phyloP scores from a whole-genome alignment of 2,797 vertebrate species.

The Myotis vivesi region DNA sequence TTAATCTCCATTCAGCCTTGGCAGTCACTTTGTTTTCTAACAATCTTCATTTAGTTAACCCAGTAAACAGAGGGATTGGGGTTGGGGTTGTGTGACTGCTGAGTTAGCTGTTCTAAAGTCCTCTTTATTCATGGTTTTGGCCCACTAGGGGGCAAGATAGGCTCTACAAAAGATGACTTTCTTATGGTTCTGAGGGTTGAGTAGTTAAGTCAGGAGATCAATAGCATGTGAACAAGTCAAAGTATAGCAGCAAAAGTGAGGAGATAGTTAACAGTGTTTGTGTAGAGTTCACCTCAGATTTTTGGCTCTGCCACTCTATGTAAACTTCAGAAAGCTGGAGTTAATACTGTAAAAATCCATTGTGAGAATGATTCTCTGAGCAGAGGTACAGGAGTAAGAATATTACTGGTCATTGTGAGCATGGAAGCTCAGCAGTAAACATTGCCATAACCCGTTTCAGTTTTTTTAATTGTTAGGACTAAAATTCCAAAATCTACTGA shows the following conservation, averaged over 20 bases:
- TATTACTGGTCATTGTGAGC: background rate
- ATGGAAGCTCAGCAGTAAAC: background rate
- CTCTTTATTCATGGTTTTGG: background rate
- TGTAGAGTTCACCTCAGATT: background rate
- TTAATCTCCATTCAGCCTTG: background rate
- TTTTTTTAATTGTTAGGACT: background rate
- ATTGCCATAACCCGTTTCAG: background rate
- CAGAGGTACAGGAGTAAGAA: background rate
- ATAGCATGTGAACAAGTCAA: background rate
- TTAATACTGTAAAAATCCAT: background rate
- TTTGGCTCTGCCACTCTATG: background rate
- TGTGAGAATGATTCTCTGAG: background rate
- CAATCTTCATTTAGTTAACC: background rate
- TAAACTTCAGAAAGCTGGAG: background rate
- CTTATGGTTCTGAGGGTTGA: background rate
- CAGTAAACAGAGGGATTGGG: background rate
- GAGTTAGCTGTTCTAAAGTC: background rate
- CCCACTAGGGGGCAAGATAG: slow-evolving; percentile 11
- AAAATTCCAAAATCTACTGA: background rate
- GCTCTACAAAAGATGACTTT: background rate
- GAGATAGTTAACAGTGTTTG: background rate
- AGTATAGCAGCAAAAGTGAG: too few relatives aligned
- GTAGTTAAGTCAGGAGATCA: background rate
- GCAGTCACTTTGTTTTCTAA: background rate
- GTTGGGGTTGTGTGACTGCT: background rate